Evolutionary conservation across 1,140 invertebrate genomes (phyloP).

Genomic region (Drusus annulatus): DNA sequence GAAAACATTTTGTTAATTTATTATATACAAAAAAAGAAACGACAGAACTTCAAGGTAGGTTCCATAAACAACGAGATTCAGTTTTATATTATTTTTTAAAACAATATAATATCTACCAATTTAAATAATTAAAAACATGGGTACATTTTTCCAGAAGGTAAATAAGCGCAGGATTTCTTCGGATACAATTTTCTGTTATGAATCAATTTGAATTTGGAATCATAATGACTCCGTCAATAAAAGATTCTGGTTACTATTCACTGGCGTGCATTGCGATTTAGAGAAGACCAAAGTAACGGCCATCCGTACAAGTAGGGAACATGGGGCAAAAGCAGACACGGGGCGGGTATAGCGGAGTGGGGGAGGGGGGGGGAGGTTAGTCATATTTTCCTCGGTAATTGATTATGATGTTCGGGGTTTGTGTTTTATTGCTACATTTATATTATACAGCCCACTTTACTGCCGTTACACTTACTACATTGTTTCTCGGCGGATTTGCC

Average conservation of each 20-base stretch:
- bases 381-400: slow-evolving; percentile 25
- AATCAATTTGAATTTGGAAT: too few relatives aligned
- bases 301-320: too few relatives aligned
- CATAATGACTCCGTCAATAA: neutral
- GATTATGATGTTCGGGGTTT: slow-evolving; percentile 29
- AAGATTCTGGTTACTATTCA: neutral
- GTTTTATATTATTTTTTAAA: too few relatives aligned
- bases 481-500: neutral
- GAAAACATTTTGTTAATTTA: too few relatives aligned
- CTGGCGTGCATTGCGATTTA: neutral
- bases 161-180: too few relatives aligned
- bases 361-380: neutral
- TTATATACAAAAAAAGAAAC: too few relatives aligned
- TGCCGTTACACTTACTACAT: neutral
- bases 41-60: too few relatives aligned
- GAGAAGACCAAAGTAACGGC: neutral
- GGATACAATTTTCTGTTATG: too few relatives aligned
- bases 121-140: too few relatives aligned
- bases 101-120: too few relatives aligned
- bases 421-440: slow-evolving; percentile 40
- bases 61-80: too few relatives aligned
- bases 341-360: neutral
- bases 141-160: too few relatives aligned
- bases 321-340: neutral
- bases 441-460: slow-evolving; percentile 6